These are phyloP conservation scores for Cotesia chilonis DNA, from an alignment of 1,140 invertebrate species.

Conservation along the genomic window DNA sequence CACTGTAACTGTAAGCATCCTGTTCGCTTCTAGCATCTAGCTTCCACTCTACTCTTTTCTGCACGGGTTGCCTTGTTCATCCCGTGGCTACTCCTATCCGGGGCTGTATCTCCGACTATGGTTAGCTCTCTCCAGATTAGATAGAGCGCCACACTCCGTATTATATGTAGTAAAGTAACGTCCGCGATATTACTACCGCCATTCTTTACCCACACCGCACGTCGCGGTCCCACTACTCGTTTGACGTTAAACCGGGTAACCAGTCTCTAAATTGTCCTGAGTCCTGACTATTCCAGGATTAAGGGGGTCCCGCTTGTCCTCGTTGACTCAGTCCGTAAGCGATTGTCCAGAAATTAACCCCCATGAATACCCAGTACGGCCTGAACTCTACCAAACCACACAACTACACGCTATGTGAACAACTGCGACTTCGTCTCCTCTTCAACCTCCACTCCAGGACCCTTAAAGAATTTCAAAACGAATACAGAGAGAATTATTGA, in stretches of 20 bases:
- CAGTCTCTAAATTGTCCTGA: slow-evolving; percentile 58
- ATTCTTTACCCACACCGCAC: slow-evolving; percentile 52
- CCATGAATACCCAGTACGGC: slow-evolving; percentile 25
- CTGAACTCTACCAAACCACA: too few relatives aligned
- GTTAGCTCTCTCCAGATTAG: too few relatives aligned
- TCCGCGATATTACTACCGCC: slow-evolving; percentile 49
- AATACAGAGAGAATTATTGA: slow-evolving; percentile 36
- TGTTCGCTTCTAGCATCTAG: slow-evolving; percentile 19
- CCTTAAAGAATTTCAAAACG: slow-evolving; percentile 32
- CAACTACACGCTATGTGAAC: background rate
- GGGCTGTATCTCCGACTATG: too few relatives aligned
- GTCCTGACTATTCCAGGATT: slow-evolving; percentile 50
- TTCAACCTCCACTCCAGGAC: background rate
- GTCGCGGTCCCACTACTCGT: slow-evolving; percentile 49
- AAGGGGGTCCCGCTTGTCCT: slow-evolving; percentile 24
- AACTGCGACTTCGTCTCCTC: background rate
- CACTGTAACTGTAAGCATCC: slow-evolving; percentile 48
- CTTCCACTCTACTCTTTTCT: slow-evolving; percentile 27
- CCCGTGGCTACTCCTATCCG: too few relatives aligned
- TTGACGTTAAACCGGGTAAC: slow-evolving; percentile 58
- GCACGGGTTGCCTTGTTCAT: slow-evolving; percentile 18
- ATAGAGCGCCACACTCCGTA: too few relatives aligned
- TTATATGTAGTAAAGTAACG: background rate
- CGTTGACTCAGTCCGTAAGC: slow-evolving; percentile 14
- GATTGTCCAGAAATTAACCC: slow-evolving; percentile 54